These are phyloP conservation scores for Paratilapia polleni DNA, from an alignment of 2,113 vertebrate species.

Conservation along the genomic window DNA sequence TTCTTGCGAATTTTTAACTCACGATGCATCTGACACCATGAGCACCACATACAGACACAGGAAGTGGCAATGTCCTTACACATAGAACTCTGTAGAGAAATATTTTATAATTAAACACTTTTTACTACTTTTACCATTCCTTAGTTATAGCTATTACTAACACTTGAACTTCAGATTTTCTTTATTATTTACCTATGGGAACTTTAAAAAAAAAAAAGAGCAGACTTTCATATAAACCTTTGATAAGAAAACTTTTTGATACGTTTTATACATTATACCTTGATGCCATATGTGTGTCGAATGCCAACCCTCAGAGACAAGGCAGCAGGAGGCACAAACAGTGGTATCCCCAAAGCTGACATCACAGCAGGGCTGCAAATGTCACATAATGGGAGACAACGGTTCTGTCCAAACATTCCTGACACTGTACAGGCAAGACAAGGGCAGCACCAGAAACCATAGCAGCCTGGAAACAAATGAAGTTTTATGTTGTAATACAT, in stretches of 20 bases:
- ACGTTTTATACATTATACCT: slow-evolving; percentile 24
- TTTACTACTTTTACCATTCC: not conserved
- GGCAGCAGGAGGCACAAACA: slow-evolving; percentile 34
- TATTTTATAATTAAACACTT: not conserved
- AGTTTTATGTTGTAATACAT: not conserved
- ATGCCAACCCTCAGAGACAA: slow-evolving; percentile 37
- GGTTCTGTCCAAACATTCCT: slow-evolving; percentile 29
- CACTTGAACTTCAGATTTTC: too few relatives aligned
- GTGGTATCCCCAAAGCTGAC: slow-evolving; percentile 26
- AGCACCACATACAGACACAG: slow-evolving; percentile 61
- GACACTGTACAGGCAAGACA: slow-evolving; percentile 60
- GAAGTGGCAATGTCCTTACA: slow-evolving; percentile 57
- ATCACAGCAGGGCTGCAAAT: slow-evolving; percentile 27
- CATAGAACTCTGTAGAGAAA: slow-evolving; percentile 51
- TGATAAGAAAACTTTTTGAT: not conserved
- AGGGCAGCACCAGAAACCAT: slow-evolving; percentile 67
- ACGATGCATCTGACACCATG: slow-evolving; percentile 70
- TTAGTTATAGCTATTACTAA: not conserved
- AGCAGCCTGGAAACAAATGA: slow-evolving; percentile 52
- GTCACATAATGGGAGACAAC: slow-evolving; percentile 65
- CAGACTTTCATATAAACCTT: fast-evolving
- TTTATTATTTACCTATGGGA: not conserved
- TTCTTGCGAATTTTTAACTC: slow-evolving; percentile 37
- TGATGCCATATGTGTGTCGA: slow-evolving; percentile 55
- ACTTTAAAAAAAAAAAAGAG: too few relatives aligned